Evolutionary conservation across 92 coral and sea anemone genomes (phyloP), one percentile per base, ranked within the genome.

Genomic region (Siderastrea radians): DNA sequence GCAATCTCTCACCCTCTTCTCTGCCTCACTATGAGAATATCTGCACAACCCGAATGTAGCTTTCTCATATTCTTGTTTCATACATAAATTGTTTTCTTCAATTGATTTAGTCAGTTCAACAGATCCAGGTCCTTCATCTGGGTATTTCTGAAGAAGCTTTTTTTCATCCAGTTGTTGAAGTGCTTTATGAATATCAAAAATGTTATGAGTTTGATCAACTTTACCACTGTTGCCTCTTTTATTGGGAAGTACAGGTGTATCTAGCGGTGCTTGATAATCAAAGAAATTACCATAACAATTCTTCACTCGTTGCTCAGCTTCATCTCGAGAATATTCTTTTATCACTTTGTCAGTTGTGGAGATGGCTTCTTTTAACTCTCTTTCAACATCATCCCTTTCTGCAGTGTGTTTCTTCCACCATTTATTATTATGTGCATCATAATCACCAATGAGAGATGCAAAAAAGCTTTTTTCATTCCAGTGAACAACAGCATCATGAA

Each of bases 81-180:
- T 14, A 4, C 46, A 13, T 1, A 11, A 14, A 6, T 66, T 55
- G 80, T 58, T 2, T 14, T 58, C 26, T 7, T 75, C 64, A 75
- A 75, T 75, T 3, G 12, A 14, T 50, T 43, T 54, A 43, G 7
- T 75, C 49, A 75, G 60, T 14, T 75, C 80, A 38, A 54, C 60
- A 16, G 78, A 6, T 50, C 78, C 78, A 74, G 62, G 78, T 10
- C 78, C 78, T 38, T 3, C 68, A 63, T 55, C 67, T 38, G 64
- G 80, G 14, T 75, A 58, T 45, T 58, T 57, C 9, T 58, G 1
- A 55, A 75, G 50, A 2, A 16, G 14, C 17, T 11, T 38, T 14
- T 8, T 57, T 46, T 14, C 5, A 8, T 69, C 74, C 0, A 45
- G 45, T 46, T 69, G 52, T 44, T 69, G 16, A 69, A 69, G 5